A percentile compares a stretch with the other conserved stretches of the same genome.
phyloP scores from a whole-genome alignment of 2,113 vertebrate genomes.

The Pipa parva region DNA sequence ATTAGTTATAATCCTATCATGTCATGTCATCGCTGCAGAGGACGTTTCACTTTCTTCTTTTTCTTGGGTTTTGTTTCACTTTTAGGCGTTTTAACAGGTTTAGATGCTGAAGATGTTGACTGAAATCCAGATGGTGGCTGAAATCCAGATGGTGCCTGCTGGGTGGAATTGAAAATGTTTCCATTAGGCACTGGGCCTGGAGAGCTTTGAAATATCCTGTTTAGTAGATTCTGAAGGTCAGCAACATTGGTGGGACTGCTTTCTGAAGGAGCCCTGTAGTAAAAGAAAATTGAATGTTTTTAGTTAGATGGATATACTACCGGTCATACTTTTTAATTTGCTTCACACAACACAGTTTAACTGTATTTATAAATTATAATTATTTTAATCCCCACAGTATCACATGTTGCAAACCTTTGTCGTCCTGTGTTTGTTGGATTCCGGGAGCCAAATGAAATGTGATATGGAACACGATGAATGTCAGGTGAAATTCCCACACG shows the following conservation, averaged over 20 bases:
- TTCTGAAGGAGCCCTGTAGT: slow-evolving; percentile 68
- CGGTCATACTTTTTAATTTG: too few relatives aligned
- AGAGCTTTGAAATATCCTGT: slow-evolving; percentile 78
- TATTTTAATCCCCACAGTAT: background rate
- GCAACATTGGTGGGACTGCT: slow-evolving; percentile 62
- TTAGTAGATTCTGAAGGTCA: slow-evolving; percentile 84
- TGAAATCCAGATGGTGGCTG: slow-evolving; percentile 56
- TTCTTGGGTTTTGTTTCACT: slow-evolving; percentile 70
- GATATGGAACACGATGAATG: slow-evolving; percentile 88
- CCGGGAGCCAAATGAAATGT: slow-evolving; percentile 87
- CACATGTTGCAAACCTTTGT: slow-evolving; percentile 67
- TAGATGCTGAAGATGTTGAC: too few relatives aligned
- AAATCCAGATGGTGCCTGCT: slow-evolving; percentile 50
- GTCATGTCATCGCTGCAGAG: slow-evolving; percentile 78
- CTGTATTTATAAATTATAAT: too few relatives aligned
- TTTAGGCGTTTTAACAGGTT: slow-evolving; percentile 59
- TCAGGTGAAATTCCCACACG: slow-evolving; percentile 86
- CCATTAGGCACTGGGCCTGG: slow-evolving; percentile 70
- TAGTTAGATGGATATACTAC: too few relatives aligned
- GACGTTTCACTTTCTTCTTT: slow-evolving; percentile 84
- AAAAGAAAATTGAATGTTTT: background rate
- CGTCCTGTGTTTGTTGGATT: slow-evolving; percentile 63
- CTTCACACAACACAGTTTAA: too few relatives aligned
- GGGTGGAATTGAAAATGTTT: slow-evolving; percentile 69
- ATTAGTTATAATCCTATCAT: background rate